Conservation (phyloP, 1,140 invertebrate genomes). For the Antheraea mylitta region DNA sequence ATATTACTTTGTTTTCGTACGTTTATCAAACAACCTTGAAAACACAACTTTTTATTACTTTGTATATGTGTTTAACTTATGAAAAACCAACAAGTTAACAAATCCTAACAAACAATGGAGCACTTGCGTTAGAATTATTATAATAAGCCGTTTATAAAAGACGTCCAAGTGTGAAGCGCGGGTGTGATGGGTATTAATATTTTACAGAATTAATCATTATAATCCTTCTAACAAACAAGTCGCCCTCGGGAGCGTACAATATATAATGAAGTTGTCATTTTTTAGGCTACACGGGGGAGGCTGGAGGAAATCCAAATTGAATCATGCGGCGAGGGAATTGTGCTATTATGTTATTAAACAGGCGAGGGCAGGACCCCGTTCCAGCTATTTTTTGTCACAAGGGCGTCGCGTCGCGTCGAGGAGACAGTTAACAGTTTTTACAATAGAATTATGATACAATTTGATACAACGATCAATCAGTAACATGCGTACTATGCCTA, state of each 20-base stretch:
- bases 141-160: slow-evolving; percentile 53
- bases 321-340: slow-evolving; percentile 80
- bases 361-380: slow-evolving; percentile 75
- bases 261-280: slow-evolving; percentile 79
- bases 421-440: slow-evolving; percentile 78
- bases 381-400: slow-evolving; percentile 62
- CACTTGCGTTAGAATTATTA: slow-evolving; percentile 54
- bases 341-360: slow-evolving; percentile 81
- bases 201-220: slow-evolving; percentile 79
- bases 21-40: too few species aligned
- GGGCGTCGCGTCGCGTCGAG: slow-evolving; percentile 62
- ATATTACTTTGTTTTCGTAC: too few species aligned
- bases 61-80: neutral
- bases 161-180: slow-evolving; percentile 60
- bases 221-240: slow-evolving; percentile 77
- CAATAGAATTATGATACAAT: slow-evolving; percentile 78
- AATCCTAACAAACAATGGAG: slow-evolving; percentile 36
- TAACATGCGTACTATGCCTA: neutral
- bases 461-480: slow-evolving; percentile 49
- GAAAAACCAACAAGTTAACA: slow-evolving; percentile 17
- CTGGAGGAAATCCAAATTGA: slow-evolving; percentile 80
- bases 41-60: neutral
- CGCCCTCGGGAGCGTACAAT: slow-evolving; percentile 70
- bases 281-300: slow-evolving; percentile 72
- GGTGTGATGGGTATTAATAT: slow-evolving; percentile 73